Conservation (phyloP, 2,797 vertebrate species). For the Schizothorax lantsangensis region DNA sequence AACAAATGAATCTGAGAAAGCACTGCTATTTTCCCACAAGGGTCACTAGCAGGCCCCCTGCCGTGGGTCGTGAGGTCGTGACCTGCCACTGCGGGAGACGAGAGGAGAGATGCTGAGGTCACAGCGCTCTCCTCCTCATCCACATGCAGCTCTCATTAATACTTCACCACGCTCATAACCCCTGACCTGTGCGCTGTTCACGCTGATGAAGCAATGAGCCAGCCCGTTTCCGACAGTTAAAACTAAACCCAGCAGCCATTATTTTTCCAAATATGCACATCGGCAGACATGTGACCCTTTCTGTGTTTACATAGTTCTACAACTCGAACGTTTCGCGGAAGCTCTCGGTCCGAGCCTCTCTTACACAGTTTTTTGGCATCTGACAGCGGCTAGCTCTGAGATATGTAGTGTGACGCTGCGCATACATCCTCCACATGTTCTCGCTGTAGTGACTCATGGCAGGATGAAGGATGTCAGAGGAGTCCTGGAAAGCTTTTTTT, state of each 20-base stretch:
- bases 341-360: background rate
- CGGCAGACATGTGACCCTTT: background rate
- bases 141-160: constrained; percentile 12
- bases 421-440: constrained; percentile 15
- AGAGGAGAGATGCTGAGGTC: background rate
- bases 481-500: background rate
- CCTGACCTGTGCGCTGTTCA: background rate
- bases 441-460: background rate
- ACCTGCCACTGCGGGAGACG: background rate
- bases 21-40: constrained; percentile 1
- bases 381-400: constrained; percentile 10
- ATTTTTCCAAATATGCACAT: constrained; percentile 15
- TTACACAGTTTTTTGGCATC: background rate
- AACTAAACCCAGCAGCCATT: constrained; percentile 9
- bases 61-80: constrained; percentile 4
- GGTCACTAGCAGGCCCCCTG: background rate
- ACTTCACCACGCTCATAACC: background rate
- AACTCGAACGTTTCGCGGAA: background rate
- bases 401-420: background rate
- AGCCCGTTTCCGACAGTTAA: constrained; percentile 2
- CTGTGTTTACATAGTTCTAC: constrained; percentile 21
- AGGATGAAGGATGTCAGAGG: constrained; percentile 18
- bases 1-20: background rate
- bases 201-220: background rate
- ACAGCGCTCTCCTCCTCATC: background rate